Conservation (phyloP, 2,113 vertebrate genomes). For the Seriola quinqueradiata region DNA sequence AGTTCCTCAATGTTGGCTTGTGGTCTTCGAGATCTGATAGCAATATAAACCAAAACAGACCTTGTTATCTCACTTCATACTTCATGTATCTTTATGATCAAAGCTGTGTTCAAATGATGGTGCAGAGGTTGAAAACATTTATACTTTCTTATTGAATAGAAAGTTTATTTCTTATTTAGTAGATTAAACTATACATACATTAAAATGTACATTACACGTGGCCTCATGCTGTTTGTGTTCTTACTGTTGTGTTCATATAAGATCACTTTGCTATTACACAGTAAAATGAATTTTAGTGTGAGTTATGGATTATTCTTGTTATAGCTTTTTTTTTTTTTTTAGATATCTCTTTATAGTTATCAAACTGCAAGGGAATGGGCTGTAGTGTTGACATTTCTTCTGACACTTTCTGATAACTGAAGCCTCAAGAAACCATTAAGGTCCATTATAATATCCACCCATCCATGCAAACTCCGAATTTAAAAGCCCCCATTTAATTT, state of each 20-base stretch:
- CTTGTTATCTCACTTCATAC: not conserved
- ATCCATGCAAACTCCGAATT: not conserved
- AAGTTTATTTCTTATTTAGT: too few species aligned
- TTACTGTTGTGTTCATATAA: not conserved
- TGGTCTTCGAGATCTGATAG: slow-evolving; percentile 4
- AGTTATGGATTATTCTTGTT: not conserved
- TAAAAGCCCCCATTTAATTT: too few species aligned
- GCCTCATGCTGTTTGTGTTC: not conserved
- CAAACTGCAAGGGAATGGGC: not conserved
- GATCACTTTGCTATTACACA: not conserved
- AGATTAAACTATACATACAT: too few species aligned
- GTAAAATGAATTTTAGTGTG: not conserved
- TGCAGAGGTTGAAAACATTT: not conserved
- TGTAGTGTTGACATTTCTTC: not conserved
- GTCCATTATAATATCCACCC: not conserved
- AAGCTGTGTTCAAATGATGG: not conserved
- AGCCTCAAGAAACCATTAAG: not conserved
- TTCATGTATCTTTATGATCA: too few species aligned
- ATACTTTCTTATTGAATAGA: too few species aligned
- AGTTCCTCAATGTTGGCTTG: not conserved
- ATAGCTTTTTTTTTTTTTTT: not conserved
- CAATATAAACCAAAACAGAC: not conserved
- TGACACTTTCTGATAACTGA: not conserved
- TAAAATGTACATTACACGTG: too few species aligned
- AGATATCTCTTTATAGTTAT: not conserved